phyloP scores from a whole-genome alignment of 2,113 vertebrate genomes.

The Poecilia latipinna region DNA sequence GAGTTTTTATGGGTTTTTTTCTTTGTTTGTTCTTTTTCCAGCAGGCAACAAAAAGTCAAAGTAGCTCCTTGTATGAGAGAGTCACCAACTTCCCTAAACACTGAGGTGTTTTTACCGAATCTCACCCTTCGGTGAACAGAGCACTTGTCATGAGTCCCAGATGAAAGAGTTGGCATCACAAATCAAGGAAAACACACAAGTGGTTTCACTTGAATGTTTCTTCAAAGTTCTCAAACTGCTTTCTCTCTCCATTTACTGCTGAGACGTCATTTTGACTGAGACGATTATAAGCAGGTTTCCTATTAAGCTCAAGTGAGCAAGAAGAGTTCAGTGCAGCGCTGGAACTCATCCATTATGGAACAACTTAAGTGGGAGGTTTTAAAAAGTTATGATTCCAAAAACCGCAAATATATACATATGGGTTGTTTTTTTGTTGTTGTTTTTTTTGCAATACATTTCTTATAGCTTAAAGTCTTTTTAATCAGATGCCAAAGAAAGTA shows the following conservation, averaged over 20 bases:
- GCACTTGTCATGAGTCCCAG: conserved; percentile 44
- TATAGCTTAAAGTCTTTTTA: neutral
- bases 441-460: neutral
- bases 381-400: neutral
- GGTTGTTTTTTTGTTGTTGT: too few species aligned
- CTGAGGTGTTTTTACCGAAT: conserved; percentile 18
- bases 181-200: conserved; percentile 5
- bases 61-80: conserved; percentile 3
- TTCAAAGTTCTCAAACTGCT: neutral
- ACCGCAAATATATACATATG: neutral
- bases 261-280: too few species aligned
- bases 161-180: conserved; percentile 16
- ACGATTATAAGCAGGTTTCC: neutral
- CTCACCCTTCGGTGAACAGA: conserved; percentile 11
- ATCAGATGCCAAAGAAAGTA: neutral
- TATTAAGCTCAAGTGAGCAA: conserved; percentile 14
- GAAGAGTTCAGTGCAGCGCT: conserved; percentile 7
- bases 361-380: conserved; percentile 1
- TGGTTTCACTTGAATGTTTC: conserved; percentile 8
- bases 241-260: conserved; percentile 10
- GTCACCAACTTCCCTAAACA: neutral
- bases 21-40: neutral
- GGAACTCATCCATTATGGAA: conserved; percentile 18
- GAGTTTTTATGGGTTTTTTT: neutral
- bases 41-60: neutral